Evolutionary conservation across 2,888 invertebrate genomes (phyloP).

Genomic region (Holacanthella duospinosa): DNA sequence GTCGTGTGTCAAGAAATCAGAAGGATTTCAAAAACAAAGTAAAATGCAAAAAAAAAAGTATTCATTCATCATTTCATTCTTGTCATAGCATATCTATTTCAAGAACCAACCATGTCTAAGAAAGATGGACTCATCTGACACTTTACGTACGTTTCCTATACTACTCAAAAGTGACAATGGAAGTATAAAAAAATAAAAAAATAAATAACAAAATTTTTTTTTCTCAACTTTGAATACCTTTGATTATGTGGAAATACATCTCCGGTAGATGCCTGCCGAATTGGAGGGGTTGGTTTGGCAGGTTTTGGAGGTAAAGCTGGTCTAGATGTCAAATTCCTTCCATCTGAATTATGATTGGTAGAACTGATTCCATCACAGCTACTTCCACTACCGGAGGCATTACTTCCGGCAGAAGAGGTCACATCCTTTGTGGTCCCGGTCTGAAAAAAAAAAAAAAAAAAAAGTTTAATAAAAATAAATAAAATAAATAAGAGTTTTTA

Average conservation of each 20-base stretch:
- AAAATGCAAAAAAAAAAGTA: too few species aligned
- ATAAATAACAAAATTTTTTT: too few species aligned
- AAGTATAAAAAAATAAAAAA: neutral
- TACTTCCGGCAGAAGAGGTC: constrained; percentile 23
- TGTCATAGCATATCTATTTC: too few species aligned
- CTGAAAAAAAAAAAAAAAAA: constrained; percentile 10
- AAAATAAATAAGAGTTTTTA: too few species aligned
- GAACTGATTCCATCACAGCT: constrained; percentile 21
- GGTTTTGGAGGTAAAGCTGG: constrained; percentile 52
- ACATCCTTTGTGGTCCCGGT: constrained; percentile 15
- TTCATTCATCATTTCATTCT: too few species aligned
- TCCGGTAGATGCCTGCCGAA: constrained; percentile 39
- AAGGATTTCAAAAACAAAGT: too few species aligned
- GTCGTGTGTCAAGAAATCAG: too few species aligned
- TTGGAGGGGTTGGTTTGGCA: constrained; percentile 47
- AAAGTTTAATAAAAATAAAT: too few species aligned
- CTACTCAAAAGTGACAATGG: neutral
- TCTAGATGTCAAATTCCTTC: constrained; percentile 71
- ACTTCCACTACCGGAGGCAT: constrained; percentile 25
- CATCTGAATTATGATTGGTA: constrained; percentile 40
- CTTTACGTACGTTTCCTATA: too few species aligned
- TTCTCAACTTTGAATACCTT: constrained; percentile 17
- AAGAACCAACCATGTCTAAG: too few species aligned
- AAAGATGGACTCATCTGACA: too few species aligned
- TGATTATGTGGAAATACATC: constrained; percentile 27